A percentile compares a stretch with the other conserved stretches of the same genome.
Conservation (phyloP, 2,888 invertebrate genomes). For the Flexamia atlantica region DNA sequence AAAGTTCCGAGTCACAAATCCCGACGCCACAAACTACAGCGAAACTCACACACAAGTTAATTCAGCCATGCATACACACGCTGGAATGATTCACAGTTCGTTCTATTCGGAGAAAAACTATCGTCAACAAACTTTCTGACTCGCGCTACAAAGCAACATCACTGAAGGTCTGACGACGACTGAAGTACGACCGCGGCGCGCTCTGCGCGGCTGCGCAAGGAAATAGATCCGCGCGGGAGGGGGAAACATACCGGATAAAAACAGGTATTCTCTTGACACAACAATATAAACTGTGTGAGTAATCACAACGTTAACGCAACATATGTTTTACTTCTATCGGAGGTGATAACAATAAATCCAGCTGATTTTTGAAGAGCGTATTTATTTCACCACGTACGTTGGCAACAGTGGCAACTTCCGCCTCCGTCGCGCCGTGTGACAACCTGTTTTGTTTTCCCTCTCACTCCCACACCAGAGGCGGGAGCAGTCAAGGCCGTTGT, state of each 20-base stretch:
- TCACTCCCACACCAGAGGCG: conserved; percentile 33
- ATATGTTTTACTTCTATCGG: background rate
- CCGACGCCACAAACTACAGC: background rate
- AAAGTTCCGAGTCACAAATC: conserved; percentile 21
- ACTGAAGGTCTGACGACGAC: conserved; percentile 43
- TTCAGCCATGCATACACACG: background rate
- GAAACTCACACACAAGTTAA: conserved; percentile 23
- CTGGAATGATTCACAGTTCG: conserved; percentile 30
- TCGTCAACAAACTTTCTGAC: conserved; percentile 23
- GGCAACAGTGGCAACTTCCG: conserved; percentile 40
- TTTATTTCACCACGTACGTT: background rate
- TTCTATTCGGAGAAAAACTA: conserved; percentile 5
- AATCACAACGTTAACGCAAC: background rate
- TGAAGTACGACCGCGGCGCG: conserved; percentile 54
- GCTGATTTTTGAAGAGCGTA: background rate
- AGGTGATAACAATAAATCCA: background rate
- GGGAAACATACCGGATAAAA: conserved; percentile 37
- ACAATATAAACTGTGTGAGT: conserved; percentile 7
- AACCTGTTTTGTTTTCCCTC: conserved; percentile 56
- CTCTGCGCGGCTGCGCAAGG: conserved; percentile 42
- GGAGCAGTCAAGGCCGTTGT: conserved; percentile 55
- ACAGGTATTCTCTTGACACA: conserved; percentile 11
- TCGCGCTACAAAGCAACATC: background rate
- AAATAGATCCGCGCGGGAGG: conserved; percentile 45
- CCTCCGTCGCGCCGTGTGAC: conserved; percentile 9